Evolutionary conservation across 2,113 vertebrate genomes (phyloP).

Genomic region (Nipponia nippon): DNA sequence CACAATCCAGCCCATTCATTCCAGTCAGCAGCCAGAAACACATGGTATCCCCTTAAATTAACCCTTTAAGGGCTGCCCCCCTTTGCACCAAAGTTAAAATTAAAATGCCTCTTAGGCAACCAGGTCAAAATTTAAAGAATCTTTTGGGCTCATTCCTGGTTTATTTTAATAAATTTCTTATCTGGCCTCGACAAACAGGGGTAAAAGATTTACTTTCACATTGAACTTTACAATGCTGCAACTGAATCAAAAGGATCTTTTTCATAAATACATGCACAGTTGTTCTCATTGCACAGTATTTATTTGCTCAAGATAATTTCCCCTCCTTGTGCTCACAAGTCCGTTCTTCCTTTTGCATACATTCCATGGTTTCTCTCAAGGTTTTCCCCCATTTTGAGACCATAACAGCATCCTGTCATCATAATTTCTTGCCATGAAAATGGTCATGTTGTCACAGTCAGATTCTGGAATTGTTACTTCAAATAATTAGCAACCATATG

Average conservation of each 20-base stretch:
- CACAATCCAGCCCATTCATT: neutral
- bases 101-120: neutral
- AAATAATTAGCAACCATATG: neutral
- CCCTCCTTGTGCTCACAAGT: neutral
- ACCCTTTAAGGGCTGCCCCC: neutral
- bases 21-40: neutral
- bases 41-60: fast-evolving
- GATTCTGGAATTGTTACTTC: neutral
- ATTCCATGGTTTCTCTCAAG: neutral
- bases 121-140: neutral
- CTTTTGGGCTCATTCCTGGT: neutral
- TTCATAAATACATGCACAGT: neutral
- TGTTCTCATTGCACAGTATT: neutral
- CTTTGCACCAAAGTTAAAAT: neutral
- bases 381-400: neutral
- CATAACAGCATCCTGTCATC: neutral
- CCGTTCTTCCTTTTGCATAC: neutral
- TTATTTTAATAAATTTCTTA: constrained; percentile 27
- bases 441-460: neutral
- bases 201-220: neutral
- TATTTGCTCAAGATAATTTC: neutral
- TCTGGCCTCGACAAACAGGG: neutral
- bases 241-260: neutral
- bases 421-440: neutral
- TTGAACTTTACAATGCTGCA: neutral